Evolutionary conservation across 1,140 invertebrate genomes (phyloP), one percentile per base, ranked within the genome.

Genomic region (Zaprionus ornatus): DNA sequence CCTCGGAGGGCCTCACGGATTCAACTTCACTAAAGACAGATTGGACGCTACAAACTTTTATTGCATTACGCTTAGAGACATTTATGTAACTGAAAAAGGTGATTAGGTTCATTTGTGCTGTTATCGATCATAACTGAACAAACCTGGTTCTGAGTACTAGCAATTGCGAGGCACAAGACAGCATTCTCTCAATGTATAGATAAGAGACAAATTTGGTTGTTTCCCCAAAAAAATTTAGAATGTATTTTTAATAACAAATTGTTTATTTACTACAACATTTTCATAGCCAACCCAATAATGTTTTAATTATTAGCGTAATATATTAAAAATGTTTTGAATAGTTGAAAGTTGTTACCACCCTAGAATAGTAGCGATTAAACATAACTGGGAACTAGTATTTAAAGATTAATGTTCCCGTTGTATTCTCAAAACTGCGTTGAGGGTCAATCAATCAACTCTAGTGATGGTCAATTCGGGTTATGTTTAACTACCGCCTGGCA

Each of bases 361-460:
- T 10, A 32, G 29, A 32, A 32, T 10, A 32, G 29, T 2, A 32
- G 9, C 9, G 3, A 32, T 32, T 3, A 32, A 32, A 10, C 9
- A 32, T 32, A 3, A 32, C 9, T 32, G 9, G 9, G 9, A 32
- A 10, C 29, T 32, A 32, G 29, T 32, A 10, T 32, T 32, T 32
- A 2, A 32, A 40, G 37, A 40, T 40, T n/a, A 40, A 40, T 7
- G n/a, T 45, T 45, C 0, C 29, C 29, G 29, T 32, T 32, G 9
- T 10, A 10, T 3, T 17, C 40, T 56, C 1, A 21, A 13, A 25
- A 25, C 40, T 32, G 13, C 25, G 12, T 29, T 17, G 52, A 6
- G 50, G 23, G 32, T 25, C 55, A 68, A 68, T 74, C 65, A 68
- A 68, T 74, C 65, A 68, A 37, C 7, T 54, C 15, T 35, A 67